Evolutionary conservation across 2,113 vertebrate genomes (phyloP).

Genomic region (Gymnogyps californianus): DNA sequence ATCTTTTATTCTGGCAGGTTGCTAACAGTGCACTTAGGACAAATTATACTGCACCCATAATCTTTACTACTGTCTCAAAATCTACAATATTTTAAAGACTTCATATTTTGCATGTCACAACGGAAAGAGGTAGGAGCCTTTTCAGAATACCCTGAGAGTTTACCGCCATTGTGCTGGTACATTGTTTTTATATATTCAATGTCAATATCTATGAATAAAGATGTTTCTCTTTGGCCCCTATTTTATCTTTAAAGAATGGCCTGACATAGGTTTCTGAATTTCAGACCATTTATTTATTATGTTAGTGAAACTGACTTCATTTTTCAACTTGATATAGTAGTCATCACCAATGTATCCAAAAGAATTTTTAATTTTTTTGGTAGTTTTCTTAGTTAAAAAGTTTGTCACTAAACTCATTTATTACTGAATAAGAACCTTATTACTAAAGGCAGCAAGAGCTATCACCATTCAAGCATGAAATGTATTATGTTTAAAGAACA

Average conservation of each 20-base stretch:
- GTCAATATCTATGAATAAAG: background rate
- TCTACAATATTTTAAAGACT: background rate
- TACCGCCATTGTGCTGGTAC: fast-evolving
- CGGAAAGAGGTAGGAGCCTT: background rate
- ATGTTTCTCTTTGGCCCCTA: background rate
- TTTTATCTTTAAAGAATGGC: background rate
- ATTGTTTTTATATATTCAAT: background rate
- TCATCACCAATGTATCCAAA: background rate
- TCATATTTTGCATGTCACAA: background rate
- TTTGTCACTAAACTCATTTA: background rate
- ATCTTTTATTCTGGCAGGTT: background rate
- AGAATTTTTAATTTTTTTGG: background rate
- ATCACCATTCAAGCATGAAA: background rate
- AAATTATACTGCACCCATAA: background rate
- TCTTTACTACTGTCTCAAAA: background rate
- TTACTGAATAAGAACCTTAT: background rate
- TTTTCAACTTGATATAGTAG: background rate
- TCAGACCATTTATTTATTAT: background rate
- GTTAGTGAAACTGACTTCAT: background rate
- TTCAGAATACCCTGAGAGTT: background rate
- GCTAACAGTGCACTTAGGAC: background rate
- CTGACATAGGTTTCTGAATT: background rate
- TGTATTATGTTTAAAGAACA: background rate
- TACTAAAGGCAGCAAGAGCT: background rate
- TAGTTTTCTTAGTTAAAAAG: background rate